These are phyloP conservation scores for Ernsta delagoae DNA, from an alignment of 2,888 invertebrate species.

Conservation along the genomic window DNA sequence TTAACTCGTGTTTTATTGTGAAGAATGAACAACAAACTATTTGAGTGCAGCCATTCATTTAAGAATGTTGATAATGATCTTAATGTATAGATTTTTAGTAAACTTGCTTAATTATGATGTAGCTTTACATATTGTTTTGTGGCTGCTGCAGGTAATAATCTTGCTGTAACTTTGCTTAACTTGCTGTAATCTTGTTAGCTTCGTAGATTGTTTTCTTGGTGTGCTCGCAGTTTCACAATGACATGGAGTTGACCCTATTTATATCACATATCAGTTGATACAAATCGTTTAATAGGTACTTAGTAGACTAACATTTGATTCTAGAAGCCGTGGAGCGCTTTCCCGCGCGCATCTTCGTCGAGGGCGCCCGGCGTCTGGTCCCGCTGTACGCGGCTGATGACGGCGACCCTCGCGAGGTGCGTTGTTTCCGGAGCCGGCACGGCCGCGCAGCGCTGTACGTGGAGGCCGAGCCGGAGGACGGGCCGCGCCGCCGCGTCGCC, in stretches of 20 bases:
- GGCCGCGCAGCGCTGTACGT: constrained; percentile 88
- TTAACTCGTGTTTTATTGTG: constrained; percentile 10
- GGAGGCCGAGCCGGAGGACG: constrained; percentile 82
- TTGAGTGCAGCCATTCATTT: constrained; percentile 8
- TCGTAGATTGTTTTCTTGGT: too few species aligned
- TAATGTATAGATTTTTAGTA: neutral
- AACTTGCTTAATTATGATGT: neutral
- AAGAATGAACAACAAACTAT: constrained; percentile 6
- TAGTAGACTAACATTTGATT: neutral
- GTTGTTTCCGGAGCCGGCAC: constrained; percentile 87
- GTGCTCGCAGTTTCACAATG: too few species aligned
- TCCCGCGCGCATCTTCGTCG: constrained; percentile 86
- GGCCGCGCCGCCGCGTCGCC: constrained; percentile 79
- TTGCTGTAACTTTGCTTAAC: too few species aligned
- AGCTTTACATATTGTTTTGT: neutral
- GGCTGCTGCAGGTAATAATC: too few species aligned
- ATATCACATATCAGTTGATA: too few species aligned
- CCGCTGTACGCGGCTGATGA: constrained; percentile 85
- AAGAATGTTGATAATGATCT: neutral
- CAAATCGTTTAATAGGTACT: neutral
- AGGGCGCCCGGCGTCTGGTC: constrained; percentile 85
- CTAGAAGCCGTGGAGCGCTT: constrained; percentile 70
- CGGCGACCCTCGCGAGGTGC: constrained; percentile 78
- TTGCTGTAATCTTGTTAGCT: too few species aligned
- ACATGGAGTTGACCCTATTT: too few species aligned